These are phyloP conservation scores for Lanius ludovicianus DNA, from an alignment of 2,113 vertebrate species.

Conservation along the genomic window DNA sequence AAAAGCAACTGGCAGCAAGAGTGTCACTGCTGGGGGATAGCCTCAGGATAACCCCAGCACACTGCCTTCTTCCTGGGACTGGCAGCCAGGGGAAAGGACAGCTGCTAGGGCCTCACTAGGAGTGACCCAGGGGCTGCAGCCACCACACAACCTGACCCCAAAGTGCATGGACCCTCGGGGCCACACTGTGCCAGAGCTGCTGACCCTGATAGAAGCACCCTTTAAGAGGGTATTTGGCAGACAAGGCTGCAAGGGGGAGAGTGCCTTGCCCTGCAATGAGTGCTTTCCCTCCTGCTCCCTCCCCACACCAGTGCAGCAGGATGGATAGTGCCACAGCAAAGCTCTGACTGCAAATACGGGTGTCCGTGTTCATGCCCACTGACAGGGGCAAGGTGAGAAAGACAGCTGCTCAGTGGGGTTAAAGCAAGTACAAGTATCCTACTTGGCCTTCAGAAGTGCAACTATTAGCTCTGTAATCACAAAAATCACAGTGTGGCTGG, in stretches of 20 bases:
- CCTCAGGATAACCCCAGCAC: neutral
- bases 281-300: neutral
- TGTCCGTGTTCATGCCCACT: neutral
- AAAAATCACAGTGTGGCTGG: neutral
- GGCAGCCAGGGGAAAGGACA: neutral
- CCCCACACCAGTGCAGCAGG: neutral
- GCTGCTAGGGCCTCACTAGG: neutral
- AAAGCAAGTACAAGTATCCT: neutral
- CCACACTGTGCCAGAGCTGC: neutral
- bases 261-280: neutral
- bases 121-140: neutral
- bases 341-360: neutral
- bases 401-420: neutral
- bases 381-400: neutral
- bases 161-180: accelerated
- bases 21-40: neutral
- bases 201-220: neutral
- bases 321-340: neutral
- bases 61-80: neutral
- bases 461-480: neutral
- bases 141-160: neutral
- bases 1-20: neutral
- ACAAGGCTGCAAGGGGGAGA: neutral
- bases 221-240: neutral
- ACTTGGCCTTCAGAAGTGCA: neutral